Percentiles rank a stretch among this genome's conserved stretches.
These are phyloP conservation scores for Poeciliopsis gracilis DNA, from an alignment of 2,797 vertebrate species.

Conservation along the genomic window DNA sequence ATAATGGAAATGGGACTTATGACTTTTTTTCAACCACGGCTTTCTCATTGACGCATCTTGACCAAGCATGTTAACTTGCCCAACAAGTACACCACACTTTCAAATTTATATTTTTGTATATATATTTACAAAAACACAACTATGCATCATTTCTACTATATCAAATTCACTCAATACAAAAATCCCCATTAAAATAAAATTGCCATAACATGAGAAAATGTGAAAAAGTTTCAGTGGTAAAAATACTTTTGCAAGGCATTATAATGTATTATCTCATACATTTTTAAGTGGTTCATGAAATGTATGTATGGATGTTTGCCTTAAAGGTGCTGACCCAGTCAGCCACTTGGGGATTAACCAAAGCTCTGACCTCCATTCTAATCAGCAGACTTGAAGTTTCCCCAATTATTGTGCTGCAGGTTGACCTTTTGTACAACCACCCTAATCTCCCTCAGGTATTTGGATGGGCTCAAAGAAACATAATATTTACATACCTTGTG, in stretches of 20 bases:
- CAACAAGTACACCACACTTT: neutral
- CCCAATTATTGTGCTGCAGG: conserved; percentile 35
- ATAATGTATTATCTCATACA: conserved; percentile 13
- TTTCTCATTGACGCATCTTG: neutral
- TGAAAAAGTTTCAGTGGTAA: neutral
- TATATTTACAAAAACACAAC: neutral
- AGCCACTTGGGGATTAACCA: conserved; percentile 46
- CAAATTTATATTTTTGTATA: neutral
- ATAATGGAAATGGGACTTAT: neutral
- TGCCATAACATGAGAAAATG: neutral
- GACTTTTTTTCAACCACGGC: neutral
- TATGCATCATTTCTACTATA: neutral
- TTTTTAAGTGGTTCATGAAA: conserved; percentile 36
- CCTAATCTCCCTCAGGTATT: conserved; percentile 67
- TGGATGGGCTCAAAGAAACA: conserved; percentile 34
- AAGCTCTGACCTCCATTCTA: conserved; percentile 64
- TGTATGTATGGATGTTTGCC: conserved; percentile 35
- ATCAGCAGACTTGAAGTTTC: conserved; percentile 55
- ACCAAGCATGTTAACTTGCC: neutral
- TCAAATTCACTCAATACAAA: neutral
- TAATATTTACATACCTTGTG: conserved; percentile 68
- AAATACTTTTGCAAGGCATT: neutral
- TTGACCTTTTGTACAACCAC: conserved; percentile 58
- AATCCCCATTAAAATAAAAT: no score
- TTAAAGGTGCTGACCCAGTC: conserved; percentile 36